Evolutionary conservation across 2,888 invertebrate species (phyloP), one percentile per base, ranked within the genome.

Genomic region (Monopis laevigella): DNA sequence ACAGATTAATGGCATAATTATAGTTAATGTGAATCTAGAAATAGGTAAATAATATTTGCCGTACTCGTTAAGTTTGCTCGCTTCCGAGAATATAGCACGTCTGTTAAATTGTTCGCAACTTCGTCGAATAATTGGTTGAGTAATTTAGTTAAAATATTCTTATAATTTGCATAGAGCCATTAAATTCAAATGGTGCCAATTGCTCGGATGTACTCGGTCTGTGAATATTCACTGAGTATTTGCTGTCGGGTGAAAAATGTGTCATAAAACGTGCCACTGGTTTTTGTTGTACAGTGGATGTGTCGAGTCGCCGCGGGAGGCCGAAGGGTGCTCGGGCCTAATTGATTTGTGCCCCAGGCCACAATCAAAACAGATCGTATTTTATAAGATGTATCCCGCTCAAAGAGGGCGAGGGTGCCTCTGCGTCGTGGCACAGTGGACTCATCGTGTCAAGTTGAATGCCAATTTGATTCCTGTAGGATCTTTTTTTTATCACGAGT

Each of bases 351-450:
- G 81, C 81, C 81, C 77, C 73, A 70, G 81, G 82, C 81, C 77
- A 80, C 78, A 82, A 80, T 81, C 80, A 82, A 82, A 82, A 82
- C 81, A 81, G 80, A 80, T 81, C 81, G 80, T 78, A 78, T 77
- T 80, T 80, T 80, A 80, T 77, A 80, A 78, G 80, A 78, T 65
- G 68, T 70, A 78, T 74, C 68, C 56, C 62, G 28, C 55, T 48
- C 49, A 48, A 18, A 36, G 57, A 65, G 69, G 69, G 73, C 51
- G 73, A 69, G 70, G 71, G 70, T 65, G 62, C 56, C 51, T 47
- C 51, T 50, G 53, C 54, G 43, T 43, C 39, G 45, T 38, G 45
- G 45, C 29, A 45, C 32, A 28, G 45, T 43, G 43, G 34, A 16
- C 42, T 11, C 21, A n/a, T n/a, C 38, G 45, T 49, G 50, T 54